These are phyloP conservation scores for Channa maculata DNA, from an alignment of 2,113 vertebrate species.

Conservation along the genomic window DNA sequence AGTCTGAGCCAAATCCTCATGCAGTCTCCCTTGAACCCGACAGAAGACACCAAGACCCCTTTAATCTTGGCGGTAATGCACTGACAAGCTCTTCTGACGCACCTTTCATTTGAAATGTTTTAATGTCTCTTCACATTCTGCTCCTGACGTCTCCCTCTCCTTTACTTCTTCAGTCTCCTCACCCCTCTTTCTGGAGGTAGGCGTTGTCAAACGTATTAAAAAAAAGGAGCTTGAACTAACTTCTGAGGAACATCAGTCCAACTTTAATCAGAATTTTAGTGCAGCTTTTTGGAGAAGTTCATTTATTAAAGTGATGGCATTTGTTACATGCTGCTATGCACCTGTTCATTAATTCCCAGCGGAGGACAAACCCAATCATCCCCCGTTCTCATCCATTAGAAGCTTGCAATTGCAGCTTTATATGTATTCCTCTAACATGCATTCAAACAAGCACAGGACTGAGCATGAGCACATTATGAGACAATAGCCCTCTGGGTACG, in stretches of 20 bases:
- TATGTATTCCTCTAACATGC: constrained; percentile 2
- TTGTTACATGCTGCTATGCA: constrained; percentile 36
- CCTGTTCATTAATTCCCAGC: constrained; percentile 20
- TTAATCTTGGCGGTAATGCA: constrained; percentile 79
- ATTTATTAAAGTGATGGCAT: constrained; percentile 63
- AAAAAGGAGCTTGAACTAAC: constrained; percentile 60
- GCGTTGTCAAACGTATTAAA: constrained; percentile 58
- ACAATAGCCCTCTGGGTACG: not conserved
- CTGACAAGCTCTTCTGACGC: constrained; percentile 77
- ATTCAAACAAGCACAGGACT: not conserved
- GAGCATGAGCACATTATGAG: not conserved
- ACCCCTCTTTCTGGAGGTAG: constrained; percentile 55
- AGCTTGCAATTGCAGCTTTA: constrained; percentile 5
- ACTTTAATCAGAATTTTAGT: constrained; percentile 70
- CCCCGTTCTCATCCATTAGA: not conserved
- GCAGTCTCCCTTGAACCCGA: constrained; percentile 78
- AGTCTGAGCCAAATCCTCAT: constrained; percentile 79
- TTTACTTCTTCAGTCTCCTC: constrained; percentile 55
- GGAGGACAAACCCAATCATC: constrained; percentile 20
- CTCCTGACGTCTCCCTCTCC: constrained; percentile 62
- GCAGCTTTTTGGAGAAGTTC: constrained; percentile 50
- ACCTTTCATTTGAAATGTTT: constrained; percentile 82
- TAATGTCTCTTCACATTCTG: constrained; percentile 75
- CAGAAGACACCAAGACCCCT: constrained; percentile 79
- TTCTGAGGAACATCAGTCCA: constrained; percentile 75